Evolutionary conservation across 1,140 invertebrate species (phyloP).

Genomic region (Ylistrum balloti): DNA sequence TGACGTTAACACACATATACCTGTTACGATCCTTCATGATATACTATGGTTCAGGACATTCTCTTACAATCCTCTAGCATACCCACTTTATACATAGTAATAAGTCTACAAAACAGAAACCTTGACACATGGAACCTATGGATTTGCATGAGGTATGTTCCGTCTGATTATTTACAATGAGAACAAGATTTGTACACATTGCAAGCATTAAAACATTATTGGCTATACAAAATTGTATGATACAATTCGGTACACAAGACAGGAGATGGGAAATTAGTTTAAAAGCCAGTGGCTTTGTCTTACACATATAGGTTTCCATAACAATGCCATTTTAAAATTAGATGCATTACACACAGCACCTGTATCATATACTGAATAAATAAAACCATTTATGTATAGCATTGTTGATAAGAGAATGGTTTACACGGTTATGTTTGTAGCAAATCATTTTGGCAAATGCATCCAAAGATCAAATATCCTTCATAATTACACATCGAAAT

Average conservation of each 20-base stretch:
- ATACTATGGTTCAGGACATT: neutral
- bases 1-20: neutral
- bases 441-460: neutral
- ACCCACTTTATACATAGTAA: neutral
- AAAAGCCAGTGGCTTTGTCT: neutral
- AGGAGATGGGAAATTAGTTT: neutral
- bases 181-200: conserved; percentile 9
- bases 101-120: neutral
- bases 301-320: neutral
- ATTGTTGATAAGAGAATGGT: neutral
- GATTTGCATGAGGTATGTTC: conserved; percentile 38
- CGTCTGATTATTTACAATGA: conserved; percentile 25
- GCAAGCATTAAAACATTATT: conserved; percentile 3
- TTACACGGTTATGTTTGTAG: neutral
- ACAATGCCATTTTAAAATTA: conserved; percentile 11
- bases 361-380: conserved; percentile 31
- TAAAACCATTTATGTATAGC: neutral
- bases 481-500: too few relatives aligned
- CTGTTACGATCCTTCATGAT: neutral
- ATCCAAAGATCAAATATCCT: too few relatives aligned
- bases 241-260: neutral
- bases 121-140: neutral
- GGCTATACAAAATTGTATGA: conserved; percentile 23
- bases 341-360: conserved; percentile 1
- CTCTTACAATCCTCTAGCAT: neutral